Evolutionary conservation across 2,888 invertebrate species (phyloP), one percentile per base, ranked within the genome.

Genomic region (Drosophila niveifrons): DNA sequence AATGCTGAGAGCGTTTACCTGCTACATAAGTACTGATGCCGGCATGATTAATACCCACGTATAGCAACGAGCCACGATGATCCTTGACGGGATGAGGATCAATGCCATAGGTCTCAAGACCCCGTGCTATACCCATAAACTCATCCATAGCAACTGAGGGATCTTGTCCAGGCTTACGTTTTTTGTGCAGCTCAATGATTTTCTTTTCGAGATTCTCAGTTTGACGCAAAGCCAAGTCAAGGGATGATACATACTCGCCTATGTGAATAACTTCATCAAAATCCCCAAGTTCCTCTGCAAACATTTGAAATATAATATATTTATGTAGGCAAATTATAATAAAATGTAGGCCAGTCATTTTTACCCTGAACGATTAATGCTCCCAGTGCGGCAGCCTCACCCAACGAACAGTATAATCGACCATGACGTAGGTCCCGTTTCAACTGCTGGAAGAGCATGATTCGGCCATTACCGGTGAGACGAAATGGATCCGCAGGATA

Each of bases 21-120:
- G 97, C 97, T 93, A 98, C 97, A 93, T 98, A 98, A 55, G 98
- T 98, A 81, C 98, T 94, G 80, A 99, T 98, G 41, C 99, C 99
- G 86, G 96, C 96, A 93, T 98, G 97, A 93, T 98, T 99, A 85
- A 99, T 97, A 58, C 99, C 99, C 78, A 99, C 94, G 92, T 98
- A 99, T 64, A 98, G 94, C 91, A 97, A 97, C 82, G 96, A 96
- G 44, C 98, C 97, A 9, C 97, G 95, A 92, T 98, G 97, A 92
- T 99, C 99, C 95, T 99, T 99, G 31, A 99, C 99, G 67, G 98
- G 97, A 94, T 99, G 98, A 9, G 99, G 99, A 93, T 99, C 99
- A 36, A 99, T 97, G 28, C 99, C 99, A 91, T 99, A 99, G 0
- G 99, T 98, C 92, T 99, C 99, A 64, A 99, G 94, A 77, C 96